Percentiles rank a stretch among this genome's conserved stretches.
Conservation (phyloP, 2,888 invertebrate species). For the Cephus nigrinus region DNA sequence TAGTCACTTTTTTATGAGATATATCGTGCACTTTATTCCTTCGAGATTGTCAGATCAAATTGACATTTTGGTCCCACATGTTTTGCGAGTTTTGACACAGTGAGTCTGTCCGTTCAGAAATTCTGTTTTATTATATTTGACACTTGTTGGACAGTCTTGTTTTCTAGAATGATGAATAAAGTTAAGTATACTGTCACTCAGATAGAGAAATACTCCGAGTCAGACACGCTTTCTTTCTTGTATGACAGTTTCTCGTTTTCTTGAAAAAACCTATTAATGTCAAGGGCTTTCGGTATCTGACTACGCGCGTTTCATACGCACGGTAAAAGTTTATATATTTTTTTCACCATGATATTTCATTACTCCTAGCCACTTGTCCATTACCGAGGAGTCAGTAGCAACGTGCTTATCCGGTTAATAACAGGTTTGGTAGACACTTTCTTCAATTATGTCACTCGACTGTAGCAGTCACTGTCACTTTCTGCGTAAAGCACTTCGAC, state of each 20-base stretch:
- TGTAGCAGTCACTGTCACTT: slow-evolving; percentile 37
- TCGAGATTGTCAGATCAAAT: not conserved
- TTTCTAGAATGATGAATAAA: not conserved
- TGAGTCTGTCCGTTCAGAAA: not conserved
- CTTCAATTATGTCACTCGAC: slow-evolving; percentile 47
- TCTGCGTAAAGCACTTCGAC: slow-evolving; percentile 21
- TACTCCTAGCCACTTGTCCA: not conserved
- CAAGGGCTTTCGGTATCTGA: not conserved
- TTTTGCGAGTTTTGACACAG: not conserved
- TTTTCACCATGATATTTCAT: not conserved
- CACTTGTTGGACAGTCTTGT: not conserved
- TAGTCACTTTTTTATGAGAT: not conserved
- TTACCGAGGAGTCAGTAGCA: slow-evolving; percentile 5
- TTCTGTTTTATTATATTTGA: not conserved
- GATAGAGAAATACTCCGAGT: not conserved
- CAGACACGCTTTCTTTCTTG: not conserved
- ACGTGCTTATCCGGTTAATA: slow-evolving; percentile 36
- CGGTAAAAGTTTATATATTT: not conserved
- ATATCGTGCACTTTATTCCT: not conserved
- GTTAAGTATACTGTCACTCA: not conserved
- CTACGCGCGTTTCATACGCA: not conserved
- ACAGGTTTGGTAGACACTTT: slow-evolving; percentile 45
- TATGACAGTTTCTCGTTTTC: not conserved
- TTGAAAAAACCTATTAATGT: not conserved
- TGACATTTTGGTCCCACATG: not conserved